Percentiles rank a stretch among this genome's conserved stretches.
Evolutionary conservation across 2,113 vertebrate genomes (phyloP).

Genomic region (Cricetomys ansorgei): DNA sequence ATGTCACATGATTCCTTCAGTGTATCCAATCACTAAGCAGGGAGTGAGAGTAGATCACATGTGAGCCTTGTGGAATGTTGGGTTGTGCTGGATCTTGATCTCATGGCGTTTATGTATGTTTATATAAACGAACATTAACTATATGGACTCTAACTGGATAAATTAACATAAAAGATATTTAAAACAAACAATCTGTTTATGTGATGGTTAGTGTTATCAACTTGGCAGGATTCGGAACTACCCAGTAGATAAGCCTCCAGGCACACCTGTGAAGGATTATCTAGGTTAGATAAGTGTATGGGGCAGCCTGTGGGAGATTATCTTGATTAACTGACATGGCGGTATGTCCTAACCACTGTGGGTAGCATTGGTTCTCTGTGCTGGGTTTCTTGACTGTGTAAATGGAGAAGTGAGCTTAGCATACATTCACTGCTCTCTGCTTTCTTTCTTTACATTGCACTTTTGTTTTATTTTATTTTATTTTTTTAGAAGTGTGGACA

Average conservation of each 20-base stretch:
- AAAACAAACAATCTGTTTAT: background rate
- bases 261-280: background rate
- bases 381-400: background rate
- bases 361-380: background rate
- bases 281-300: background rate
- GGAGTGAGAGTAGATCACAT: background rate
- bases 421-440: background rate
- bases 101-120: background rate
- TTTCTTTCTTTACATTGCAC: too few species aligned
- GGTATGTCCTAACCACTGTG: too few species aligned
- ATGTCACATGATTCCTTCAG: background rate
- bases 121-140: background rate
- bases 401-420: too few species aligned
- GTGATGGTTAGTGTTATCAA: background rate
- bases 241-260: background rate
- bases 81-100: background rate
- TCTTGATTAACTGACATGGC: background rate
- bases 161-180: background rate
- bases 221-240: background rate
- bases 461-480: too few species aligned
- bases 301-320: background rate
- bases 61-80: background rate
- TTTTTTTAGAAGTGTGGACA: background rate
- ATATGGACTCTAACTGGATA: background rate
- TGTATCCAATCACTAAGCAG: background rate